Percentiles rank a stretch among this genome's conserved stretches.
Evolutionary conservation across 2,797 vertebrate genomes (phyloP).

Genomic region (Poecilia velifera): DNA sequence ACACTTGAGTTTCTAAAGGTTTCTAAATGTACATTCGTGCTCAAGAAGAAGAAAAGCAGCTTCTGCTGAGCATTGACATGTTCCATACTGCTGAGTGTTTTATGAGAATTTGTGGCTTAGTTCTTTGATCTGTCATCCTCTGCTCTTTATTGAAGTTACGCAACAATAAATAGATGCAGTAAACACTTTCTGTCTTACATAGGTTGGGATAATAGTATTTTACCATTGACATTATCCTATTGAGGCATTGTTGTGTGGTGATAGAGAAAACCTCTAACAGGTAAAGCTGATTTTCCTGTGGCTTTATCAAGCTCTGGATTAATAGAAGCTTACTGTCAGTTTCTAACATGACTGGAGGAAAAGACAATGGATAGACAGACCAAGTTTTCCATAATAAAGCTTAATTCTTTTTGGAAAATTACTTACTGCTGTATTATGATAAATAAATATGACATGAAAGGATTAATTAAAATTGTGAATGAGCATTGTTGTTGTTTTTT

Average conservation of each 20-base stretch:
- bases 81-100: not conserved
- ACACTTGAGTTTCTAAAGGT: not conserved
- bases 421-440: not conserved
- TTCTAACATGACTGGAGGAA: not conserved
- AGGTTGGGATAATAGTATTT: not conserved
- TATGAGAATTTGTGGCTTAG: not conserved
- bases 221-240: not conserved
- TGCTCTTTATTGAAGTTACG: not conserved
- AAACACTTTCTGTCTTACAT: not conserved
- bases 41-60: not conserved
- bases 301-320: not conserved
- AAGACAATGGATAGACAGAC: not conserved
- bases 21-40: not conserved
- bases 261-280: not conserved
- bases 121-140: not conserved
- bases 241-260: not conserved
- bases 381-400: not conserved
- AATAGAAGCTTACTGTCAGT: not conserved
- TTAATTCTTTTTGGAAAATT: not conserved
- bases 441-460: not conserved
- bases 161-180: not conserved
- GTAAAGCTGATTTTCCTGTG: not conserved
- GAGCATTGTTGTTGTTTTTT: not conserved
- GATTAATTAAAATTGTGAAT: constrained; percentile 1
- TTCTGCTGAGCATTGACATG: not conserved